Conservation (phyloP, 2,113 vertebrate genomes). For the Egretta garzetta region DNA sequence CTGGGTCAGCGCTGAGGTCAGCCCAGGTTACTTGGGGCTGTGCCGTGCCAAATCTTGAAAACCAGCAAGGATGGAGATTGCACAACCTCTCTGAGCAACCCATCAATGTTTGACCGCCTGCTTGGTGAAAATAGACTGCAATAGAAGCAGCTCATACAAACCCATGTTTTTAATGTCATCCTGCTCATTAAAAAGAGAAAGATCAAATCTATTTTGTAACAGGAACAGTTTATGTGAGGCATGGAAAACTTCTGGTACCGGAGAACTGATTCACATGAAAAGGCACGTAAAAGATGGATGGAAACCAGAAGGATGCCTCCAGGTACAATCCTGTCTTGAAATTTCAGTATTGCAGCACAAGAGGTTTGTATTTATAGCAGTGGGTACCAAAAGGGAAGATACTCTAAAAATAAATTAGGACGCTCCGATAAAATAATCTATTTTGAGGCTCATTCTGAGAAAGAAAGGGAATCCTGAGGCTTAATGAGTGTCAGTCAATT, state of each 20-base stretch:
- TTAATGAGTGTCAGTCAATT: background rate
- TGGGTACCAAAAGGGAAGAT: background rate
- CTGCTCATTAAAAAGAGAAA: conserved; percentile 32
- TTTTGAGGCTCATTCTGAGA: background rate
- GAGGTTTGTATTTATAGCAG: background rate
- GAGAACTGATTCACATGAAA: background rate
- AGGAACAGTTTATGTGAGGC: background rate
- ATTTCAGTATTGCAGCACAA: background rate
- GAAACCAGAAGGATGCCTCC: background rate
- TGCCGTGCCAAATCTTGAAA: background rate
- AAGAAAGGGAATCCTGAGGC: background rate
- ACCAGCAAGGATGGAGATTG: background rate
- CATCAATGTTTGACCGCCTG: background rate
- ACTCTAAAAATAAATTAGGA: background rate
- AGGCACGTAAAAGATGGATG: background rate
- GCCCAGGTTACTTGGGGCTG: background rate
- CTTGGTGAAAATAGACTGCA: background rate
- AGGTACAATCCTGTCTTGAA: background rate
- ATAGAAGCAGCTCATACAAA: background rate
- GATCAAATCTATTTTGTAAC: conserved; percentile 14
- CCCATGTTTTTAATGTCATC: background rate
- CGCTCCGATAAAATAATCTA: background rate
- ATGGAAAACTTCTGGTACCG: background rate
- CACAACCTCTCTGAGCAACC: background rate
- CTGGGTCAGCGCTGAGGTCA: background rate